These are phyloP conservation scores for Sycophila texana DNA, from an alignment of 2,888 invertebrate genomes.

Conservation along the genomic window DNA sequence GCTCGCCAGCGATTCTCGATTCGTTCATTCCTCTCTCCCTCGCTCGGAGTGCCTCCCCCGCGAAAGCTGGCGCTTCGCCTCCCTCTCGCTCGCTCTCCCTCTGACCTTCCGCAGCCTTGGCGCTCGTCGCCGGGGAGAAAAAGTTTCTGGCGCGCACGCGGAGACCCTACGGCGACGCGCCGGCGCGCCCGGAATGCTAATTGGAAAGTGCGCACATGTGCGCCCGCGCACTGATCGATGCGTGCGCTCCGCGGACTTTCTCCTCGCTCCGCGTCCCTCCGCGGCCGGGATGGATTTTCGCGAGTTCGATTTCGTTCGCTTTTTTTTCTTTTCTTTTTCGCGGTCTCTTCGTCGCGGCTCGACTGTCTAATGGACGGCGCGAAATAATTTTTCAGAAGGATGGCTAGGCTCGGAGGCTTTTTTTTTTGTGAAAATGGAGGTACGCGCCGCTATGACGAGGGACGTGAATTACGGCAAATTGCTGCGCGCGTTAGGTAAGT, in stretches of 20 bases:
- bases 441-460: too few species aligned
- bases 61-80: background rate
- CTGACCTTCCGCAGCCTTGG: constrained; percentile 27
- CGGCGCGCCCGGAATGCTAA: constrained; percentile 38
- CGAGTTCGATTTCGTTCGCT: background rate
- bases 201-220: constrained; percentile 30
- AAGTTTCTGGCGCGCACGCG: background rate
- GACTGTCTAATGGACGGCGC: too few species aligned
- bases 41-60: background rate
- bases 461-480: too few species aligned
- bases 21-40: background rate
- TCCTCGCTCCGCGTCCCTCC: background rate
- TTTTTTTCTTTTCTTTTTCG: too few species aligned
- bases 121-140: background rate
- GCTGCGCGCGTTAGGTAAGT: too few species aligned
- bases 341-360: too few species aligned
- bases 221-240: constrained; percentile 13
- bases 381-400: too few species aligned
- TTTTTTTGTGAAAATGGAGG: too few species aligned
- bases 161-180: background rate
- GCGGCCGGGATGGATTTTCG: background rate
- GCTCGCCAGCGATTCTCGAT: background rate
- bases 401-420: too few species aligned
- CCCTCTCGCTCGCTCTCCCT: constrained; percentile 26
- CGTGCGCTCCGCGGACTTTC: background rate